phyloP scores from a whole-genome alignment of 1,140 invertebrate genomes.

The Ectropis grisescens region DNA sequence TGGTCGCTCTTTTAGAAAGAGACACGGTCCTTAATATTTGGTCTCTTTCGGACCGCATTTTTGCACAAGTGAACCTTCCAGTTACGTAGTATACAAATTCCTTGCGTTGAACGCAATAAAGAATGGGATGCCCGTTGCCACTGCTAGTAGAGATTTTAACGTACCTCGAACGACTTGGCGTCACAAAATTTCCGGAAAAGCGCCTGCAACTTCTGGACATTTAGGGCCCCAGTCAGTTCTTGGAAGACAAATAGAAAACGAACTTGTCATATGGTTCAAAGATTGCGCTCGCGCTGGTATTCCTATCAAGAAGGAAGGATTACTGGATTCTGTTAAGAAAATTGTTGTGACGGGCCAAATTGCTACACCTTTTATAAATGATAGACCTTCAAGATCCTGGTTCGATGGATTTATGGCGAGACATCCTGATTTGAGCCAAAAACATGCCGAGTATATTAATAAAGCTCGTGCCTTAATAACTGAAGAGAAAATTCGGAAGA shows the following conservation, averaged over 20 bases:
- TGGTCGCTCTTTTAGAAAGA: too few relatives aligned
- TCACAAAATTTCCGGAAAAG: slow-evolving; percentile 11
- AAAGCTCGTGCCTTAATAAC: slow-evolving; percentile 10
- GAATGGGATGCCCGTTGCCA: too few relatives aligned
- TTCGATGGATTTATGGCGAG: slow-evolving; percentile 9
- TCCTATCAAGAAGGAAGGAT: too few relatives aligned
- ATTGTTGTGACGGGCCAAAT: slow-evolving; percentile 8
- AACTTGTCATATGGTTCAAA: slow-evolving; percentile 2
- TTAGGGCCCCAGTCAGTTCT: slow-evolving; percentile 10
- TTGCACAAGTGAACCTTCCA: too few relatives aligned
- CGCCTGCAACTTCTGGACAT: slow-evolving; percentile 12
- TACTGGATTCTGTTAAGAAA: too few relatives aligned
- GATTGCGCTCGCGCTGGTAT: too few relatives aligned
- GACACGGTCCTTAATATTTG: too few relatives aligned
- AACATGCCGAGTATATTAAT: slow-evolving; percentile 11
- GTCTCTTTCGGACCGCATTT: too few relatives aligned
- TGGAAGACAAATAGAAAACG: slow-evolving; percentile 9
- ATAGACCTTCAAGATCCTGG: slow-evolving; percentile 9
- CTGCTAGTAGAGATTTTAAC: slow-evolving; percentile 2
- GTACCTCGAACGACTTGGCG: slow-evolving; percentile 7
- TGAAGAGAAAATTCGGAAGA: slow-evolving; percentile 8
- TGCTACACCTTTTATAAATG: slow-evolving; percentile 8
- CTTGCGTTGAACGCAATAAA: too few relatives aligned
- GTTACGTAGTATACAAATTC: too few relatives aligned
- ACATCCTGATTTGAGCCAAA: slow-evolving; percentile 8